Evolutionary conservation across 2,888 invertebrate genomes (phyloP), one percentile per base, ranked within the genome.

Genomic region (Eupithecia insigniata): DNA sequence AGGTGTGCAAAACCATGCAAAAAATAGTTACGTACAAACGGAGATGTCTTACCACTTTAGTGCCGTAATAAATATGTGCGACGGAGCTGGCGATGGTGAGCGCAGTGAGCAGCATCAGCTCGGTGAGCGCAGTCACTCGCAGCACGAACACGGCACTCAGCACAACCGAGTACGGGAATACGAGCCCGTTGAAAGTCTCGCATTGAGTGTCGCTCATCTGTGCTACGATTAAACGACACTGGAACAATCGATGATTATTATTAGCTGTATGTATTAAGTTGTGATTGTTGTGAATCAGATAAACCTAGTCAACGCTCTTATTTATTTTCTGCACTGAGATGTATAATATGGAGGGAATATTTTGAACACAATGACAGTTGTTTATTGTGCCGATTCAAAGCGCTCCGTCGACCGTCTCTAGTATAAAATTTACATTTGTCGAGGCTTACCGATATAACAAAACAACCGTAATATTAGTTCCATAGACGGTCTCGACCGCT

Each of bases 131-230:
- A 67, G 81, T 92, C 72, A 86, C 80, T 3, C 87, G 89, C 61
- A 66, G 89, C 58, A 92, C 80, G 26, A 95, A 83, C 67, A 95
- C 78, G 84, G 81, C 36, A 60, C 67, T 79, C 81, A 96, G 90
- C 32, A 92, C 94, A 6, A 95, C 84, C 60, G 93, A 90, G 79
- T 96, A 95, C 69, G 96, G 96, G 76, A 95, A 85, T 85, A 97
- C 91, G 84, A 97, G 94, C 90, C 95, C 95, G 90, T 98, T 98
- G 87, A 96, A 95, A 77, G 96, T 92, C 84, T 98, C 98, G 93
- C 98, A 98, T 34, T 97, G 96, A 0, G 98, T 98, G 87, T 96
- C 97, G 84, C 98, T 98, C 99, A 99, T 99, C 94, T 99, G 99
- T 0, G 98, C 96, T 72, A 99, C 99, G 82, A 99, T 99, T 79